Evolutionary conservation across 2,888 invertebrate species (phyloP).

Genomic region (Epirrhoe alternata): DNA sequence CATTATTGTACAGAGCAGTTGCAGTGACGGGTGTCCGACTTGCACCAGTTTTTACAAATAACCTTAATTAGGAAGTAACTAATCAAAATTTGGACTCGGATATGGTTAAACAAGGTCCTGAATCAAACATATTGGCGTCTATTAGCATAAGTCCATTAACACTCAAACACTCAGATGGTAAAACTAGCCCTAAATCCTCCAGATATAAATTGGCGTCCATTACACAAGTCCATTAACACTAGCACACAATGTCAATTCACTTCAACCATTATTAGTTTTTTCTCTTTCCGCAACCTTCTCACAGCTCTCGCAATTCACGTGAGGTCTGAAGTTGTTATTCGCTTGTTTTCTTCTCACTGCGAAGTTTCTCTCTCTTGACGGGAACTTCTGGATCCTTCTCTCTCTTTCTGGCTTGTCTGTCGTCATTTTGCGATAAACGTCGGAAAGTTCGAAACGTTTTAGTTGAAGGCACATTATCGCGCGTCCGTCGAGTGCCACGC

Average conservation of each 20-base stretch:
- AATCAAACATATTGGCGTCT: no score
- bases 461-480: conserved; percentile 72
- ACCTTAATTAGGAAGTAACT: no score
- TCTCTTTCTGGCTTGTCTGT: conserved; percentile 57
- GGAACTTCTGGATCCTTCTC: conserved; percentile 85
- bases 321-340: conserved; percentile 73
- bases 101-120: no score
- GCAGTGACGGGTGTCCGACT: no score
- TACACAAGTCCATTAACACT: conserved; percentile 21
- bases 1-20: no score
- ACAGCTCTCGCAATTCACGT: conserved; percentile 73
- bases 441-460: conserved; percentile 75
- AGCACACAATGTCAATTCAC: conserved; percentile 9
- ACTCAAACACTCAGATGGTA: no score
- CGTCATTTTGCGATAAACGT: conserved; percentile 68
- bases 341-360: conserved; percentile 86
- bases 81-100: no score
- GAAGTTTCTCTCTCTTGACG: conserved; percentile 88
- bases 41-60: no score
- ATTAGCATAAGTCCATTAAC: no score
- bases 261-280: conserved; percentile 57
- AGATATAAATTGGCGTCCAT: not conserved
- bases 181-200: no score
- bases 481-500: conserved; percentile 40
- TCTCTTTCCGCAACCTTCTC: conserved; percentile 70